Conservation (phyloP, 2,888 invertebrate genomes). For the Teleiodes luculella region DNA sequence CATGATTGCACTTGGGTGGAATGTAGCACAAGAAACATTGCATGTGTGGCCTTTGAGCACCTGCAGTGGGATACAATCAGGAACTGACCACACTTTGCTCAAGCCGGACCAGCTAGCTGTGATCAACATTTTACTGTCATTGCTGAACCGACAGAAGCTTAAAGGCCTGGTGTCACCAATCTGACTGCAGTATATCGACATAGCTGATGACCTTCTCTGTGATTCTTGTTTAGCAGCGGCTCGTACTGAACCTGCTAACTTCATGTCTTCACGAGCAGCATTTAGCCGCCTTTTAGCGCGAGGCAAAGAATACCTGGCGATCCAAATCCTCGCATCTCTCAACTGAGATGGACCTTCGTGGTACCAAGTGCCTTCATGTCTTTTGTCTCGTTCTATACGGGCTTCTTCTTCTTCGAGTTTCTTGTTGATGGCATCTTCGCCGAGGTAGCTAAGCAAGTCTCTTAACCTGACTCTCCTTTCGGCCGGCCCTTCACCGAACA, state of each 20-base stretch:
- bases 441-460: conserved; percentile 89
- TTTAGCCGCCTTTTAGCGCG: conserved; percentile 69
- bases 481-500: conserved; percentile 99
- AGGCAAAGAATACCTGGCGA: conserved; percentile 86
- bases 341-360: conserved; percentile 96
- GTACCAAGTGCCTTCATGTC: conserved; percentile 98
- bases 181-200: conserved; percentile 91
- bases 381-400: conserved; percentile 86
- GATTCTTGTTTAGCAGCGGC: conserved; percentile 92
- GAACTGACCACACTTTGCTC: conserved; percentile 96
- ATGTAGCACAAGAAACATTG: conserved; percentile 93
- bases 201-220: conserved; percentile 90
- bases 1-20: conserved; percentile 91
- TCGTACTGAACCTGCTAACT: conserved; percentile 57
- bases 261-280: conserved; percentile 56
- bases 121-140: conserved; percentile 91
- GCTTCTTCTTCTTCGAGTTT: conserved; percentile 91
- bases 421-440: conserved; percentile 93
- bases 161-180: conserved; percentile 96
- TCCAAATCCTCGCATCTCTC: conserved; percentile 89
- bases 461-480: conserved; percentile 94
- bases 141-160: conserved; percentile 94
- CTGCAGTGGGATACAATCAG: conserved; percentile 87
- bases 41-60: conserved; percentile 91
- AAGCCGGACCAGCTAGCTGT: conserved; percentile 98